Conservation (phyloP, 1,140 invertebrate genomes). For the Lineus longissimus region DNA sequence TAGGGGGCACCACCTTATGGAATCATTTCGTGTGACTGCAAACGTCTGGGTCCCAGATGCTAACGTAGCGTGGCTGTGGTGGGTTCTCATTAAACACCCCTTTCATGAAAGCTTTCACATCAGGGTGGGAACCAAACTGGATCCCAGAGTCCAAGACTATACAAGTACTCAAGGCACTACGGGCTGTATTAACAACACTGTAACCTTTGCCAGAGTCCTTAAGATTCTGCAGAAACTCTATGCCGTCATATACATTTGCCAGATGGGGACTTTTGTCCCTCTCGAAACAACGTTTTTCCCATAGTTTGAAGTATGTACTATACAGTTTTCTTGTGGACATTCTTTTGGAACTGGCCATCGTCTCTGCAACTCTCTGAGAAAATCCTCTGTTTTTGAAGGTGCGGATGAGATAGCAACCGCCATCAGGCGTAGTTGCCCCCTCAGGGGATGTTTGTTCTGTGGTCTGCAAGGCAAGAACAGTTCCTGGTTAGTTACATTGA, state of each 20-base stretch:
- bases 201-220: constrained; percentile 14
- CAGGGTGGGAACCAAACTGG: constrained; percentile 9
- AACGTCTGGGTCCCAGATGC: constrained; percentile 23
- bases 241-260: constrained; percentile 8
- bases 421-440: constrained; percentile 9
- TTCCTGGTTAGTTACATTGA: too few species aligned
- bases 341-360: constrained; percentile 6
- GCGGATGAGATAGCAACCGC: constrained; percentile 6
- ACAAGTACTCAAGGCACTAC: constrained; percentile 18
- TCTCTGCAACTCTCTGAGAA: constrained; percentile 10
- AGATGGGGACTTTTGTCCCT: constrained; percentile 18
- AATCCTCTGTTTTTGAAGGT: constrained; percentile 10
- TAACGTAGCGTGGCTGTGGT: constrained; percentile 6
- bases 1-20: too few species aligned
- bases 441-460: constrained; percentile 13
- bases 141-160: too few species aligned
- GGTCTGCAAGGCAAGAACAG: too few species aligned
- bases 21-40: too few species aligned
- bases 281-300: constrained; percentile 19
- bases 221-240: constrained; percentile 15
- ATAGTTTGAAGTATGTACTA: constrained; percentile 13
- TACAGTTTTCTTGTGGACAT: too few species aligned
- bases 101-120: constrained; percentile 18
- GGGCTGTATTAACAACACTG: constrained; percentile 19
- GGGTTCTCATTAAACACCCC: constrained; percentile 20